Percentiles rank a stretch among this genome's conserved stretches.
Conservation (phyloP, 2,797 vertebrate genomes). For the Ptychadena robeensis region DNA sequence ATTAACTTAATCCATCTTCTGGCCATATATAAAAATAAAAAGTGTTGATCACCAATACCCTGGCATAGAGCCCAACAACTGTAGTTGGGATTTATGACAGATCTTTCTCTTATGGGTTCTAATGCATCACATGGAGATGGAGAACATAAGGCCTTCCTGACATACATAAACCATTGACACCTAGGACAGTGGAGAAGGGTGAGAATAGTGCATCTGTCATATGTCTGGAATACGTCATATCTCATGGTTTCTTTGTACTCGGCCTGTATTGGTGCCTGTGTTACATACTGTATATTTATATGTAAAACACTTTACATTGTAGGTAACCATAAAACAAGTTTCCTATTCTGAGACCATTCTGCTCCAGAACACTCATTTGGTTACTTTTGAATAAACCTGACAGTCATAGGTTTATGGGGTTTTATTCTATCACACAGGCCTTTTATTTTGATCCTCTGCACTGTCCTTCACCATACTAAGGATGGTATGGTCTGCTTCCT, state of each 20-base stretch:
- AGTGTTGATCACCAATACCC: neutral
- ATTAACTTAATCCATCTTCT: neutral
- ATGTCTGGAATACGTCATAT: neutral
- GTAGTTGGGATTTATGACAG: neutral
- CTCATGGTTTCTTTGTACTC: neutral
- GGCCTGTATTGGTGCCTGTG: neutral
- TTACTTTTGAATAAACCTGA: neutral
- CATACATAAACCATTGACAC: neutral
- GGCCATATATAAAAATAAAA: neutral
- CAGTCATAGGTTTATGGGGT: too few relatives aligned
- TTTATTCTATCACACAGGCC: neutral
- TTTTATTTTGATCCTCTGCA: neutral
- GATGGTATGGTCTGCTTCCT: slow-evolving; percentile 63
- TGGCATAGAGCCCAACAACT: neutral
- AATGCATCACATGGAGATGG: neutral
- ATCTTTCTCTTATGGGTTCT: neutral
- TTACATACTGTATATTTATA: too few relatives aligned
- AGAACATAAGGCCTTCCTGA: neutral
- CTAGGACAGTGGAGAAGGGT: neutral
- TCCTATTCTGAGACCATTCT: too few relatives aligned
- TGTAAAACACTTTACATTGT: neutral
- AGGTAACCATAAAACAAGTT: neutral
- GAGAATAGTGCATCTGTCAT: too few relatives aligned
- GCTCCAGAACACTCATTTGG: neutral
- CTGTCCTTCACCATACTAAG: slow-evolving; percentile 47